These are phyloP conservation scores for Orcinus orca DNA, from an alignment of 2,113 vertebrate species.

Conservation along the genomic window DNA sequence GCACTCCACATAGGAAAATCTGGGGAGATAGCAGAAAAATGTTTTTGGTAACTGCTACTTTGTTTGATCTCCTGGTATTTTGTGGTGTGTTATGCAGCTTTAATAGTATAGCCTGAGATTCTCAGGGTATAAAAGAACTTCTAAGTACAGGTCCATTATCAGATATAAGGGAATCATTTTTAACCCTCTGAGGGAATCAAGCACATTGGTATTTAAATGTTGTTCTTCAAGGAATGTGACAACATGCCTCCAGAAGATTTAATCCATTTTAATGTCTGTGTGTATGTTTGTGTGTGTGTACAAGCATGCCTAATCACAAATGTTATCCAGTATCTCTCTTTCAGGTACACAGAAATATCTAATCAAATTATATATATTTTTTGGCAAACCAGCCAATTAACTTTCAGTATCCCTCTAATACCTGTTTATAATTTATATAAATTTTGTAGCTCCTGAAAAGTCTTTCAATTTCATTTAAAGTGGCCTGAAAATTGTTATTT, in stretches of 20 bases:
- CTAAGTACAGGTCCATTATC: constrained; percentile 65
- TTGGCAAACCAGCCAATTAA: constrained; percentile 38
- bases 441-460: constrained; percentile 42
- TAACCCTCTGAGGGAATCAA: constrained; percentile 56
- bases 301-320: not conserved
- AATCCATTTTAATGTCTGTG: not conserved
- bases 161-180: constrained; percentile 71
- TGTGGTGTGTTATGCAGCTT: constrained; percentile 77
- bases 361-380: not conserved
- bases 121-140: constrained; percentile 65
- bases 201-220: constrained; percentile 42
- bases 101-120: constrained; percentile 79
- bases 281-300: not conserved
- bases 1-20: constrained; percentile 83
- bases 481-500: constrained; percentile 51
- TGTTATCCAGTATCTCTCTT: not conserved
- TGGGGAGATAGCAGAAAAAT: constrained; percentile 79
- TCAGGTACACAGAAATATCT: not conserved
- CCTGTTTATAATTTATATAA: constrained; percentile 38
- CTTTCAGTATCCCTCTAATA: constrained; percentile 44
- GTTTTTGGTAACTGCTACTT: constrained; percentile 80
- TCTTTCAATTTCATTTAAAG: constrained; percentile 50
- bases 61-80: constrained; percentile 80
- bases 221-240: constrained; percentile 4
- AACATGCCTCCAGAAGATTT: not conserved